A percentile compares a stretch with the other conserved stretches of the same genome.
phyloP scores from a whole-genome alignment of 2,113 vertebrate species.

The Sebastes fasciatus region DNA sequence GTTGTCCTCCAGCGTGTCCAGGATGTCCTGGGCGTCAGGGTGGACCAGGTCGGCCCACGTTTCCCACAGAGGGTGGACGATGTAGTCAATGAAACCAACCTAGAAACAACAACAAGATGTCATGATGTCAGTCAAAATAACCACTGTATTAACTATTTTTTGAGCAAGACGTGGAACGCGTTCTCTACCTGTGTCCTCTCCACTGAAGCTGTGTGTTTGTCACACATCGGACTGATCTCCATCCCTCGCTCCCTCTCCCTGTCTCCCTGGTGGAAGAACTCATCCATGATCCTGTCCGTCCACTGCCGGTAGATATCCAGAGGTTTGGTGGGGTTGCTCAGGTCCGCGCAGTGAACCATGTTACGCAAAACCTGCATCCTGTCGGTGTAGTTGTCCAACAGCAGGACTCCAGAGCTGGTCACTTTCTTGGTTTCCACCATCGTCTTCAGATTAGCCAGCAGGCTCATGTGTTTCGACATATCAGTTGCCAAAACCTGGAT shows the following conservation, averaged over 20 bases:
- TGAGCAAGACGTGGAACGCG: not conserved
- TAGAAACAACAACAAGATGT: slow-evolving; percentile 56
- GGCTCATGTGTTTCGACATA: slow-evolving; percentile 99
- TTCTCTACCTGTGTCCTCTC: slow-evolving; percentile 96
- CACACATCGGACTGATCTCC: slow-evolving; percentile 99
- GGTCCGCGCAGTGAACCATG: slow-evolving; percentile 98
- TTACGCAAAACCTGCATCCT: slow-evolving; percentile 98
- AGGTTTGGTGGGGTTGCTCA: slow-evolving; percentile 98
- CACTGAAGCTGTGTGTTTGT: slow-evolving; percentile 97
- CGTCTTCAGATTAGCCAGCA: slow-evolving; percentile 96
- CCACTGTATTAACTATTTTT: not conserved
- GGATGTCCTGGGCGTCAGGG: slow-evolving; percentile 97
- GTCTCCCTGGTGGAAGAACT: slow-evolving; percentile 99
- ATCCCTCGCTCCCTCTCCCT: slow-evolving; percentile 95
- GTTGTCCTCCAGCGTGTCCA: slow-evolving; percentile 97
- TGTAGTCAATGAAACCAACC: slow-evolving; percentile 99
- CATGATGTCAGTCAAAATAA: slow-evolving; percentile 4
- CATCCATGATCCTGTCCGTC: slow-evolving; percentile 98
- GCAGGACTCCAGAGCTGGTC: slow-evolving; percentile 96
- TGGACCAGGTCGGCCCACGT: slow-evolving; percentile 99
- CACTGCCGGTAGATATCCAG: slow-evolving; percentile 97
- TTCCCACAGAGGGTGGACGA: slow-evolving; percentile 98
- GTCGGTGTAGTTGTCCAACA: slow-evolving; percentile 97
- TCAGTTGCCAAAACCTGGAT: slow-evolving; percentile 95
- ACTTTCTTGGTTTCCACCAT: slow-evolving; percentile 99